Conservation (phyloP, 1,140 invertebrate genomes). For the Phenacoccus solenopsis region DNA sequence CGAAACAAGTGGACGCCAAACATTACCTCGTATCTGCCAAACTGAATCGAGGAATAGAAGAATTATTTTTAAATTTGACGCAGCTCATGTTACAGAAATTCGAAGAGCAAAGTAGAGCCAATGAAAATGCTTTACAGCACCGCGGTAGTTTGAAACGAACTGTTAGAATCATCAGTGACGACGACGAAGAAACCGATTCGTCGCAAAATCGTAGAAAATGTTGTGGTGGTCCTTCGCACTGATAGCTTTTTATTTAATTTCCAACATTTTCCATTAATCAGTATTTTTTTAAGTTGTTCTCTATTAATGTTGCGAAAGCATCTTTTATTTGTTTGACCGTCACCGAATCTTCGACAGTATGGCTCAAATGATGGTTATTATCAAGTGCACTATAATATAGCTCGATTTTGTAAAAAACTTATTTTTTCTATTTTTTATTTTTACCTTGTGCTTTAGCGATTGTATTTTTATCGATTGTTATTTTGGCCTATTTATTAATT, state of each 20-base stretch:
- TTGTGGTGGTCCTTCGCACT: neutral
- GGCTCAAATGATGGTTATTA: too few relatives aligned
- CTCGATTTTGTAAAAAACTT: too few relatives aligned
- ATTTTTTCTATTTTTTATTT: neutral
- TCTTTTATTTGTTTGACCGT: too few relatives aligned
- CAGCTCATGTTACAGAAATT: constrained; percentile 48
- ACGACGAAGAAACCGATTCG: constrained; percentile 29
- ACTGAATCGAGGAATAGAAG: constrained; percentile 80
- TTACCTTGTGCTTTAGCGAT: neutral
- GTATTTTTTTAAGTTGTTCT: neutral
- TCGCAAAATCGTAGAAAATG: neutral
- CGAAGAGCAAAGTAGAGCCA: constrained; percentile 35
- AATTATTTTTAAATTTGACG: constrained; percentile 79
- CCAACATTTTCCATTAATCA: neutral
- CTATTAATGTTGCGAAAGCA: neutral
- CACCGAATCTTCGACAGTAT: too few relatives aligned
- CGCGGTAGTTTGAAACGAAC: constrained; percentile 41
- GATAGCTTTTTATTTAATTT: neutral
- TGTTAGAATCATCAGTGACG: constrained; percentile 49
- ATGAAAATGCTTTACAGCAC: constrained; percentile 37
- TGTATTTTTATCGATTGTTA: neutral
- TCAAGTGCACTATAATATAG: too few relatives aligned
- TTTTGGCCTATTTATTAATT: neutral
- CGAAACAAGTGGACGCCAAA: constrained; percentile 79
- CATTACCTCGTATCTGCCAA: constrained; percentile 95